Percentiles rank a stretch among this genome's conserved stretches.
phyloP scores from a whole-genome alignment of 2,797 vertebrate species.

The Caiman crocodilus region DNA sequence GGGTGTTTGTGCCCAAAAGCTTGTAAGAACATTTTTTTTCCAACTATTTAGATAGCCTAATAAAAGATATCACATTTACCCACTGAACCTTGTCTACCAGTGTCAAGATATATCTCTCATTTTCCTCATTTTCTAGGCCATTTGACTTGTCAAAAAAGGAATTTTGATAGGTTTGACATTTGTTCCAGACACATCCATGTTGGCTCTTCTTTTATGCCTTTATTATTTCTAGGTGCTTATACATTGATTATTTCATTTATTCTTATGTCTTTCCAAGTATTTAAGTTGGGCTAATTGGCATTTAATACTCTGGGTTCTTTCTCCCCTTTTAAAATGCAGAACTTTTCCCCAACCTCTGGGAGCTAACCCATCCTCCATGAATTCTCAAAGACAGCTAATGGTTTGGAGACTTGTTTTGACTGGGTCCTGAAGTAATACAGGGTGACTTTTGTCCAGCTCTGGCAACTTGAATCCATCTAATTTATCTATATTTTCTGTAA shows the following conservation, averaged over 20 bases:
- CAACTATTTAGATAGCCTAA: too few relatives aligned
- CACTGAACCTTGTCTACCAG: too few relatives aligned
- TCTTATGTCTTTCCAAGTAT: background rate
- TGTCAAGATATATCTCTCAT: background rate
- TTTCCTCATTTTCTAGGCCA: background rate
- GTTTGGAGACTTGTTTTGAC: background rate
- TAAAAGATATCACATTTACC: too few relatives aligned
- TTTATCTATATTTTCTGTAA: background rate
- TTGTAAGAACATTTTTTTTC: too few relatives aligned
- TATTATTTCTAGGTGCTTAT: background rate
- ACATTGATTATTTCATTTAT: background rate
- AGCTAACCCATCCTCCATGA: background rate
- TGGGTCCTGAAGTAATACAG: background rate
- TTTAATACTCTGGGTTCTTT: background rate
- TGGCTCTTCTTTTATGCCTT: background rate
- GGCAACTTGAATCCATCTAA: background rate
- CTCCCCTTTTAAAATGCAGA: background rate
- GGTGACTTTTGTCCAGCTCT: background rate
- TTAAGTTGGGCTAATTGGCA: background rate
- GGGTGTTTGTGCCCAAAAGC: too few relatives aligned
- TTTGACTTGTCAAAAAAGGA: background rate
- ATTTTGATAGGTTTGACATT: background rate
- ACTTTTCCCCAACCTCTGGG: background rate
- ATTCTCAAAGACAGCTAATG: background rate
- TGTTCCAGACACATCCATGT: background rate